phyloP scores from a whole-genome alignment of 2,888 invertebrate genomes.

The Temnothorax unifasciatus region DNA sequence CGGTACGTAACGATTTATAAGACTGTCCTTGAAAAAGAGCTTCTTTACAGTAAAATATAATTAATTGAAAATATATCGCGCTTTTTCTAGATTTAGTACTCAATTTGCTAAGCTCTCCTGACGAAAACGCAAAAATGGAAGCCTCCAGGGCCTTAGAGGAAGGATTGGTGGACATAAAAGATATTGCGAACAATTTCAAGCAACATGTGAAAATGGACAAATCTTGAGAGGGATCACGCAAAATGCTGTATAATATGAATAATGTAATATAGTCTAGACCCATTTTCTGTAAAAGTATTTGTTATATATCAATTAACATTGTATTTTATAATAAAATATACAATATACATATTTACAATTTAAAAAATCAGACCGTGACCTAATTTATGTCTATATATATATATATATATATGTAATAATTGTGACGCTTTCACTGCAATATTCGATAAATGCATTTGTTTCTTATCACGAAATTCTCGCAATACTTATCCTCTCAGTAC shows the following conservation, averaged over 20 bases:
- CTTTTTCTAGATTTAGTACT: conserved; percentile 89
- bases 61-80: neutral
- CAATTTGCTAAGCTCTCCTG: conserved; percentile 88
- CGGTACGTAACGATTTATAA: conserved; percentile 88
- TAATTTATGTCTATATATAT: conserved; percentile 17
- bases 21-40: neutral
- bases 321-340: conserved; percentile 64
- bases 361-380: neutral
- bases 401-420: neutral
- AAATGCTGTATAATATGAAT: conserved; percentile 51
- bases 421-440: neutral
- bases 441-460: neutral
- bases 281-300: conserved; percentile 20
- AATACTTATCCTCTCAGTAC: neutral
- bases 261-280: conserved; percentile 49
- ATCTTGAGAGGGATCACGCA: conserved; percentile 71
- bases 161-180: conserved; percentile 87
- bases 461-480: neutral
- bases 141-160: conserved; percentile 87
- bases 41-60: neutral
- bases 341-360: conserved; percentile 1
- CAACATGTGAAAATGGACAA: conserved; percentile 84
- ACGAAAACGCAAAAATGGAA: conserved; percentile 87
- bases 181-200: conserved; percentile 87
- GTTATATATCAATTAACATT: conserved; percentile 39